Percentiles rank a stretch among this genome's conserved stretches.
Conservation (phyloP, 2,888 invertebrate species). For the Dysmachus trigonus region DNA sequence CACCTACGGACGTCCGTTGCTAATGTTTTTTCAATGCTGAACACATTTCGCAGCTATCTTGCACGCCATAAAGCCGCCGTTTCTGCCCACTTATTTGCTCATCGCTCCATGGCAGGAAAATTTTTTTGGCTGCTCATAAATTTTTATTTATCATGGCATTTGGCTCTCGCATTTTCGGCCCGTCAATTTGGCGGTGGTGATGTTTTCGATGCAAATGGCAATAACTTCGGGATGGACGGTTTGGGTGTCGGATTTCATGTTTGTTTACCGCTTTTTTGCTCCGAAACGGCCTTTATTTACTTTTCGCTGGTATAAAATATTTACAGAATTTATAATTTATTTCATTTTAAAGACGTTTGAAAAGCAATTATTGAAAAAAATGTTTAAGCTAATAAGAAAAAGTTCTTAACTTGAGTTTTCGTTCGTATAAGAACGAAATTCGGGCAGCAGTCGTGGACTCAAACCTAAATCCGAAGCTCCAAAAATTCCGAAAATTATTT, state of each 20-base stretch:
- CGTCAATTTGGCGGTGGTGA: neutral
- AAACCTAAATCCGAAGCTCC: too few relatives aligned
- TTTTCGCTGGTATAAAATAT: neutral
- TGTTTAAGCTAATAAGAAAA: too few relatives aligned
- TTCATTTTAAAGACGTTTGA: too few relatives aligned
- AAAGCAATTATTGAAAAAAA: too few relatives aligned
- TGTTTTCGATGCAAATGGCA: neutral
- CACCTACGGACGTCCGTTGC: neutral
- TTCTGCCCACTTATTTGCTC: constrained; percentile 33
- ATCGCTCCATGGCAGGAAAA: constrained; percentile 17
- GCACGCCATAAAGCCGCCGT: neutral
- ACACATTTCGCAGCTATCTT: neutral
- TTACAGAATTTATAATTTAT: neutral
- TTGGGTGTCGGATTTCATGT: neutral
- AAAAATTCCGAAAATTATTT: too few relatives aligned
- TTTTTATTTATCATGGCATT: constrained; percentile 40
- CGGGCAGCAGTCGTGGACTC: too few relatives aligned
- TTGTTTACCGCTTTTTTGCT: neutral
- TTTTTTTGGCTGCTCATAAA: constrained; percentile 32
- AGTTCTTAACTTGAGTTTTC: too few relatives aligned
- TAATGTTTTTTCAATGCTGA: neutral
- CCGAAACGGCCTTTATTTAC: neutral
- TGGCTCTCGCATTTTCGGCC: neutral
- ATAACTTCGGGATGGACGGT: neutral
- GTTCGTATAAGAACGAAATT: neutral